Base-by-base conservation (phyloP, 2,113 vertebrate species). In the Cyprinodon tularosa region DNA sequence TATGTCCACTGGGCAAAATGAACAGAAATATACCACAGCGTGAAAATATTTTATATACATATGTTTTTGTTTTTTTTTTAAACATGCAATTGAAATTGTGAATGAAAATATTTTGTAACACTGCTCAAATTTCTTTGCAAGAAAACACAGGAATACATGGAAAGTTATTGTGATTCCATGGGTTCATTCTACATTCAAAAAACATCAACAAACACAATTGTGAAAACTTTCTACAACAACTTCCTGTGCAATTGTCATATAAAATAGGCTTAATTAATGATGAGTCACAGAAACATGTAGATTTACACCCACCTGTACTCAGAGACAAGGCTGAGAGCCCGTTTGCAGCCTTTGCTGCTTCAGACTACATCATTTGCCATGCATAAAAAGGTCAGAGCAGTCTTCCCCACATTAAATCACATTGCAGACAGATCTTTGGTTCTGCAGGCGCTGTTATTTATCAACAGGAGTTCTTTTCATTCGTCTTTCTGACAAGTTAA, bases 301-400 rank as follows among this genome's bases (percentile, higher is more conserved):
- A 64, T 53, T 64, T 65, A 73, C 62, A 73, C 47, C 37, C 37
- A 65, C 47, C 15, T 39, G 13, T 42, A 20, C 48, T 60, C 65
- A 63, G 3, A 60, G 22, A 53, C 4, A 66, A 53, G 63, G 47
- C 48, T 77, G 66, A 82, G 20, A 44, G 76, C 62, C 66, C 67
- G 69, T 77, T 37, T 69, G 67, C 20, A 68, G 42, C 53, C 77
- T 76, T 61, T 70, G 64, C 59, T 71, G 64, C 71, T 63, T 78
- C 69, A 67, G 74, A 66, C 62, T 63, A 48, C 81, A 75, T 74
- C 68, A 85, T 80, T 86, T 70, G 78, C 80, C 69, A 7, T 0
- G 22, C 68, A 42, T 37, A 70, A 86, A 57, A 87, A 88, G 86
- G 88, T 91, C 90, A 87, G 42, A 74, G 75, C 72, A 77, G 74